These are phyloP conservation scores for Epinephelus moara DNA, from an alignment of 2,113 vertebrate species.

Conservation along the genomic window DNA sequence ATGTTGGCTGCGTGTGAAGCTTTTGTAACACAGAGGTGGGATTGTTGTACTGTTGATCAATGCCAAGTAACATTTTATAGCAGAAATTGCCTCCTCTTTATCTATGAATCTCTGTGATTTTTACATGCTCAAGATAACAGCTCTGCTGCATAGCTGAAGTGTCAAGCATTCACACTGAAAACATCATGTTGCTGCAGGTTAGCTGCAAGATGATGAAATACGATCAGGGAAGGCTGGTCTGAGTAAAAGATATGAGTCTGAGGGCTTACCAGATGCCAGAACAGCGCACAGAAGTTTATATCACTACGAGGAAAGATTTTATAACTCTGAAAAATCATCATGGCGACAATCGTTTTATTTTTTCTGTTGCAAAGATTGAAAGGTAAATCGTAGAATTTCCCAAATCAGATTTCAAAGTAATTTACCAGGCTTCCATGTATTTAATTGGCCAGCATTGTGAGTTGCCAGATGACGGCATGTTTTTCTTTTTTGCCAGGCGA, in stretches of 20 bases:
- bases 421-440: background rate
- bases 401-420: background rate
- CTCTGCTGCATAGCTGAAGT: constrained; percentile 3
- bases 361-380: background rate
- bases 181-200: constrained; percentile 10
- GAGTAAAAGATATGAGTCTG: constrained; percentile 5
- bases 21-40: background rate
- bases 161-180: background rate
- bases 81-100: background rate
- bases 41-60: background rate
- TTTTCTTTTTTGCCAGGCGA: background rate
- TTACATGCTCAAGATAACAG: constrained; percentile 5
- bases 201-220: constrained; percentile 2
- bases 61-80: background rate
- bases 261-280: background rate
- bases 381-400: background rate
- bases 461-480: background rate
- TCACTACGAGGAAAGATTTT: background rate
- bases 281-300: background rate
- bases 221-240: background rate
- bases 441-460: background rate
- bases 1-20: background rate
- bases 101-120: background rate
- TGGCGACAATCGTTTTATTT: background rate
- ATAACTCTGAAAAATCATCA: background rate